Evolutionary conservation across 2,888 invertebrate species (phyloP), one percentile per base, ranked within the genome.

Genomic region (Leptogaster cylindrica): DNA sequence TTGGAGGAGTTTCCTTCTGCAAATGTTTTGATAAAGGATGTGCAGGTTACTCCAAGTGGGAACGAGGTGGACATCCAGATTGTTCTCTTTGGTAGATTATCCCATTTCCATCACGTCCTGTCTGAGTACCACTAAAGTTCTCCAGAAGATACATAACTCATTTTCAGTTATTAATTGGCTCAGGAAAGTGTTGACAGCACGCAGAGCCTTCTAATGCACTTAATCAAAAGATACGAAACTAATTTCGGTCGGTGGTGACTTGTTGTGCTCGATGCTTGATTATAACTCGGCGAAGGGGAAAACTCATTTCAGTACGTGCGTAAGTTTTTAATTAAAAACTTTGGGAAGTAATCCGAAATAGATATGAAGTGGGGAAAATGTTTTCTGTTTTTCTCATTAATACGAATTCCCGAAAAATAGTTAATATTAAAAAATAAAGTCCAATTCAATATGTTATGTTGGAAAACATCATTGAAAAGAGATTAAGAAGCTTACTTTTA

Each of bases 311-410:
- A 16, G 44, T 8, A 61, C 61, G 61, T 61, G 61, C 44, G 44
- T 61, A 27, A 61, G 28, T 44, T 61, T 61, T 61, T 44, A 61
- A 61, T 61, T 61, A 61, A 61, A 61, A 61, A 41, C 28, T 61
- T 61, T n/a, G n/a, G n/a, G n/a, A n/a, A n/a, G n/a, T n/a, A n/a
- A n/a, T n/a, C n/a, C n/a, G n/a, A n/a, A n/a, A n/a, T n/a, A n/a
- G n/a, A n/a, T n/a, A n/a, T n/a, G n/a, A n/a, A n/a, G n/a, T n/a
- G n/a, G n/a, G n/a, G n/a, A n/a, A n/a, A n/a, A n/a, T n/a, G n/a
- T n/a, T n/a, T n/a, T n/a, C n/a, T n/a, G n/a, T n/a, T n/a, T n/a
- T n/a, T n/a, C n/a, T n/a, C n/a, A n/a, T n/a, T n/a, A n/a, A n/a
- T n/a, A n/a, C n/a, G n/a, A n/a, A n/a, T n/a, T n/a, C n/a, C n/a